Percentiles rank a stretch among this genome's conserved stretches.
phyloP scores from a whole-genome alignment of 2,888 invertebrate genomes.

The Eupithecia vulgata region DNA sequence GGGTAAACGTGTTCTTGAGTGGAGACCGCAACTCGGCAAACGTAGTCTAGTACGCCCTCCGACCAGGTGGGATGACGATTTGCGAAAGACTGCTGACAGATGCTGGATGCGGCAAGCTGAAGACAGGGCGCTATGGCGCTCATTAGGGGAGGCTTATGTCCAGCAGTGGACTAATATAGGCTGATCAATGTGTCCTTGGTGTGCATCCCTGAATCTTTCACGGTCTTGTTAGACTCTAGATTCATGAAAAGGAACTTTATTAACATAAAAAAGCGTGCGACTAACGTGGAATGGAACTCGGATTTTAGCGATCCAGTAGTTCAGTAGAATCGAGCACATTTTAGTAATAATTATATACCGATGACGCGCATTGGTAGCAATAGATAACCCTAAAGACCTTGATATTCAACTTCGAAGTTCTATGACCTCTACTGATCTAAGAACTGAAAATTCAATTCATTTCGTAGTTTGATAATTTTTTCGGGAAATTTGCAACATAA shows the following conservation, averaged over 20 bases:
- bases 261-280: not conserved
- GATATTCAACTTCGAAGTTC: not conserved
- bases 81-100: too few relatives aligned
- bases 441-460: not conserved
- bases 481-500: not conserved
- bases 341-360: not conserved
- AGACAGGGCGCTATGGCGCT: too few relatives aligned
- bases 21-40: too few relatives aligned
- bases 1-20: too few relatives aligned
- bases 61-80: too few relatives aligned
- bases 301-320: too few relatives aligned
- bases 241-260: not conserved
- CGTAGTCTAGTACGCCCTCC: too few relatives aligned
- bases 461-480: not conserved
- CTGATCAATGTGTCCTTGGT: too few relatives aligned
- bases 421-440: not conserved
- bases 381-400: not conserved
- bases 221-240: not conserved
- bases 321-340: too few relatives aligned
- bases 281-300: not conserved
- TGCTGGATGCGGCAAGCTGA: too few relatives aligned
- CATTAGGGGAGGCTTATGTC: too few relatives aligned
- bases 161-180: too few relatives aligned
- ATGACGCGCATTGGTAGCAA: not conserved
- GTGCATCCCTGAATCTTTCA: not conserved